phyloP scores from a whole-genome alignment of 2,797 vertebrate species.

The Hemitrygon akajei region DNA sequence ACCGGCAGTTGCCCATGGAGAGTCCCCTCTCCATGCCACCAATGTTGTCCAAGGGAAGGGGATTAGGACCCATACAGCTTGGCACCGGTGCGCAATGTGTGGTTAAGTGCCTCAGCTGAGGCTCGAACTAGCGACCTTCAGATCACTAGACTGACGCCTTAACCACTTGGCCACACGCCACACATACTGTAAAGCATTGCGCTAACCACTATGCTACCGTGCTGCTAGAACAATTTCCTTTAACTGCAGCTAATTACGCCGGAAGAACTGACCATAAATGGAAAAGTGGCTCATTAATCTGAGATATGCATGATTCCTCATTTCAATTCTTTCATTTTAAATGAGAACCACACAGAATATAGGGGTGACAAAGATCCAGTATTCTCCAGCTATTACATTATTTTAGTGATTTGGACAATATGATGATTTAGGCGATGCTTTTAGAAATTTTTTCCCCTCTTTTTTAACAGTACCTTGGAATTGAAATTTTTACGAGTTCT shows the following conservation, averaged over 20 bases:
- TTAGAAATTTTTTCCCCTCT: neutral
- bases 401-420: constrained; percentile 1
- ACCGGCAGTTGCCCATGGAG: too few relatives aligned
- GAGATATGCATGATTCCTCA: neutral
- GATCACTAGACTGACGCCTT: too few relatives aligned
- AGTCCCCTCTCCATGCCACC: too few relatives aligned
- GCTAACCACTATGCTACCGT: neutral
- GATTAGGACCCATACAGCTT: too few relatives aligned
- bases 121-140: too few relatives aligned
- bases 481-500: too few relatives aligned
- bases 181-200: too few relatives aligned
- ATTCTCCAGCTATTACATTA: neutral
- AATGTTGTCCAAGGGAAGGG: too few relatives aligned
- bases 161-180: too few relatives aligned
- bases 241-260: constrained; percentile 19
- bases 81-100: too few relatives aligned
- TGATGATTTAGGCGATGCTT: constrained; percentile 8
- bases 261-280: constrained; percentile 12
- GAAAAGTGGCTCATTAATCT: constrained; percentile 22
- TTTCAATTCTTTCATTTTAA: neutral
- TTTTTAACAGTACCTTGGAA: too few relatives aligned
- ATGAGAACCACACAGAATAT: neutral
- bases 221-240: constrained; percentile 10
- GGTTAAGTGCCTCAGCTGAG: too few relatives aligned
- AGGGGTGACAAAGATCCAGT: neutral